These are phyloP conservation scores for Oasisia sp. DNA, from an alignment of 2,888 invertebrate species.

Conservation along the genomic window DNA sequence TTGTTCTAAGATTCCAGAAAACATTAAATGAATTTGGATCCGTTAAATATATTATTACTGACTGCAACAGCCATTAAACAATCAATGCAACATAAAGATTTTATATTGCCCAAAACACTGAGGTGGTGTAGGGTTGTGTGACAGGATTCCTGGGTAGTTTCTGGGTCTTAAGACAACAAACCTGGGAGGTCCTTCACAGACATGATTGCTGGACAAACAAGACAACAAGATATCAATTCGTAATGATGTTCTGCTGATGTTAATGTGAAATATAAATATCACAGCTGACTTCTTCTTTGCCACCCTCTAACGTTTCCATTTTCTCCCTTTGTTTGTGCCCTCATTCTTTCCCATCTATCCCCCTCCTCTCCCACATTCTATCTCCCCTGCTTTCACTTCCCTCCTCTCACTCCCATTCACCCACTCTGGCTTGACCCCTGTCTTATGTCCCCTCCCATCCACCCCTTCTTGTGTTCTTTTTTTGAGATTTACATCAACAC, in stretches of 20 bases:
- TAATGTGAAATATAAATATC: background rate
- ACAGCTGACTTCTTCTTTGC: background rate
- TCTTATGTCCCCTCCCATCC: background rate
- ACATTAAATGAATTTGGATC: background rate
- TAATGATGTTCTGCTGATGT: background rate
- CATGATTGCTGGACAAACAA: background rate
- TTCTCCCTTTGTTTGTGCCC: background rate
- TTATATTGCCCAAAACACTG: no score
- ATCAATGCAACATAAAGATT: no score
- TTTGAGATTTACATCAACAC: background rate
- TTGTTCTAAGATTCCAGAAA: background rate
- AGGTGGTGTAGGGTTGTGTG: background rate
- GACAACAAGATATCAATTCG: background rate
- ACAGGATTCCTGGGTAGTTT: background rate
- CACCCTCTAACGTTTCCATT: background rate
- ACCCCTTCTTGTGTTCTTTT: background rate
- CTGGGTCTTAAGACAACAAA: background rate
- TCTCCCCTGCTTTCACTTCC: background rate
- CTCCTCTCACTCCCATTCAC: background rate
- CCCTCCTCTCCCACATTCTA: background rate
- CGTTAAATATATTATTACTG: background rate
- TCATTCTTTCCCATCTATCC: background rate
- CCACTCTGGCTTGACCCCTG: background rate
- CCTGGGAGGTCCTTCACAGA: background rate
- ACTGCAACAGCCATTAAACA: background rate